These are phyloP conservation scores for Actenoides lindsayi DNA, from an alignment of 2,113 vertebrate genomes.

Conservation along the genomic window DNA sequence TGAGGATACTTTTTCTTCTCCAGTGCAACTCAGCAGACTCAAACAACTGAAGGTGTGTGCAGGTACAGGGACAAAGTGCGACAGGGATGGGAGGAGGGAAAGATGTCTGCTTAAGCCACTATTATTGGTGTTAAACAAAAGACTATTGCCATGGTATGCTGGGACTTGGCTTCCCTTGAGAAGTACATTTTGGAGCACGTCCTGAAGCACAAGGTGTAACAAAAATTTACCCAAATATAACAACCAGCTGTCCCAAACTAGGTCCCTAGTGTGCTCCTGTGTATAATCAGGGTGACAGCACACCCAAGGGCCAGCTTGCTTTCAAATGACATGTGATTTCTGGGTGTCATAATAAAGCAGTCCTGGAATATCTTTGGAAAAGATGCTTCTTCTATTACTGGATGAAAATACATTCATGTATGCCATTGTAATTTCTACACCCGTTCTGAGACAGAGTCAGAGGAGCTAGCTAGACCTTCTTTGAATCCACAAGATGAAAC, in stretches of 20 bases:
- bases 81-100: not conserved
- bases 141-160: not conserved
- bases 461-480: not conserved
- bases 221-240: not conserved
- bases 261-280: not conserved
- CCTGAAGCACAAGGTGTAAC: not conserved
- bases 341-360: not conserved
- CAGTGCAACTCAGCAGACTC: not conserved
- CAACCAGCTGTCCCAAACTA: not conserved
- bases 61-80: rapidly evolving
- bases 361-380: not conserved
- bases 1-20: not conserved
- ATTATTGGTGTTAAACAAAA: not conserved
- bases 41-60: not conserved
- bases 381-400: not conserved
- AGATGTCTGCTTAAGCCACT: not conserved
- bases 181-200: not conserved
- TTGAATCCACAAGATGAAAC: not conserved
- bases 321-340: not conserved
- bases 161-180: not conserved
- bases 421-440: too few species aligned
- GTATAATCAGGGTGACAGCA: not conserved
- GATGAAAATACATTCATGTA: not conserved
- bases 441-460: not conserved
- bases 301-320: not conserved